These are phyloP conservation scores for Periparus ater DNA, from an alignment of 2,797 vertebrate species.

Conservation along the genomic window DNA sequence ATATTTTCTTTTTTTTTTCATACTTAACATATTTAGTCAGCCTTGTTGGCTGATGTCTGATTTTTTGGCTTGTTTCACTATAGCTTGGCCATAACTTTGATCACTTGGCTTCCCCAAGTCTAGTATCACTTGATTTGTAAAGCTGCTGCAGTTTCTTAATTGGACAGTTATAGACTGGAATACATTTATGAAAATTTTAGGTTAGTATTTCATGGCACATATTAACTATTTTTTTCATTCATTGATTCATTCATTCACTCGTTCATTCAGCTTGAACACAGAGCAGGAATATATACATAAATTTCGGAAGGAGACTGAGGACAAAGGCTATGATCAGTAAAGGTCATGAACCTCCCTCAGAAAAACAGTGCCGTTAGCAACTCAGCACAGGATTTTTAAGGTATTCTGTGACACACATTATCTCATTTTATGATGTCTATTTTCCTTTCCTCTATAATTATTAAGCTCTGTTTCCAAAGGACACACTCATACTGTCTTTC, in stretches of 20 bases:
- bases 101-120: background rate
- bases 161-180: background rate
- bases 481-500: background rate
- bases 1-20: conserved; percentile 40
- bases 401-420: background rate
- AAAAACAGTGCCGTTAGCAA: background rate
- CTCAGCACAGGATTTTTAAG: background rate
- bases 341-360: background rate
- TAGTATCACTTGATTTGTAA: conserved; percentile 17
- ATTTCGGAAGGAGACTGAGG: background rate
- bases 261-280: background rate
- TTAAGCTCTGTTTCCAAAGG: background rate
- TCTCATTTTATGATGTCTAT: background rate
- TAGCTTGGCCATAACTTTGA: conserved; percentile 11
- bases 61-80: conserved; percentile 37
- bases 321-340: background rate
- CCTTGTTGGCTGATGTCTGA: background rate
- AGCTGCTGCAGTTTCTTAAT: conserved; percentile 4
- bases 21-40: conserved; percentile 39
- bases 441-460: background rate
- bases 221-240: background rate
- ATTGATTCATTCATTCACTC: background rate
- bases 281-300: background rate
- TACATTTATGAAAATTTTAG: background rate
- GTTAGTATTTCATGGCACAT: background rate